Conservation (phyloP, 2,888 invertebrate genomes). For the Arrhopalites spinosus region DNA sequence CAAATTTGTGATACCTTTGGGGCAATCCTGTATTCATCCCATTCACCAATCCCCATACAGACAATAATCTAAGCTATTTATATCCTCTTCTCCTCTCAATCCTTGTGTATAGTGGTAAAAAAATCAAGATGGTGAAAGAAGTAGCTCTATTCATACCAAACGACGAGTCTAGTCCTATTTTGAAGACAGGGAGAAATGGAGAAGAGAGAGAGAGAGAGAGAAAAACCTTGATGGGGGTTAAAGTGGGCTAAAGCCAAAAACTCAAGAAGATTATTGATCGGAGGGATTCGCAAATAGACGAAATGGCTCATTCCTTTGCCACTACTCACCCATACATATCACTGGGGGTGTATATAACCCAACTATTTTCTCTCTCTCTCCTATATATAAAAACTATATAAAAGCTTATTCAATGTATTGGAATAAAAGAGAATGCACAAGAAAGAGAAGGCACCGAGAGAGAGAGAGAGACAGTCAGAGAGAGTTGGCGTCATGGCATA, state of each 20-base stretch:
- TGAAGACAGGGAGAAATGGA: background rate
- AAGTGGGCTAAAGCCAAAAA: conserved; percentile 28
- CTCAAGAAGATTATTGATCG: conserved; percentile 31
- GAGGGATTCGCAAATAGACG: conserved; percentile 24
- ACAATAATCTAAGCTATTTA: no score
- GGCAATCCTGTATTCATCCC: background rate
- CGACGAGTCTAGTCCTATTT: background rate
- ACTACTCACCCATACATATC: no score
- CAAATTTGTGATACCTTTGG: conserved; percentile 4
- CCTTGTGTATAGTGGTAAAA: background rate
- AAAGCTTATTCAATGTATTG: no score
- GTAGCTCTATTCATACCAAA: background rate
- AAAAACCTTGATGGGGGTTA: conserved; percentile 25
- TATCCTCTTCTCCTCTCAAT: background rate
- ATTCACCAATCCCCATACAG: background rate
- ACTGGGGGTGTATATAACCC: no score
- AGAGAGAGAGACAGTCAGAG: no score
- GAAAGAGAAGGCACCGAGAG: no score
- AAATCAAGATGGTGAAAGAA: background rate
- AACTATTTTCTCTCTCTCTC: no score
- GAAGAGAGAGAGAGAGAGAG: background rate
- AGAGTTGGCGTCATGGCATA: no score
- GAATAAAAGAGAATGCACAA: no score
- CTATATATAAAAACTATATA: no score
- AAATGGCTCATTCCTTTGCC: conserved; percentile 12